Percentiles rank a stretch among this genome's conserved stretches.
Conservation (phyloP, 2,797 vertebrate genomes). For the Hafferia zeledoni region DNA sequence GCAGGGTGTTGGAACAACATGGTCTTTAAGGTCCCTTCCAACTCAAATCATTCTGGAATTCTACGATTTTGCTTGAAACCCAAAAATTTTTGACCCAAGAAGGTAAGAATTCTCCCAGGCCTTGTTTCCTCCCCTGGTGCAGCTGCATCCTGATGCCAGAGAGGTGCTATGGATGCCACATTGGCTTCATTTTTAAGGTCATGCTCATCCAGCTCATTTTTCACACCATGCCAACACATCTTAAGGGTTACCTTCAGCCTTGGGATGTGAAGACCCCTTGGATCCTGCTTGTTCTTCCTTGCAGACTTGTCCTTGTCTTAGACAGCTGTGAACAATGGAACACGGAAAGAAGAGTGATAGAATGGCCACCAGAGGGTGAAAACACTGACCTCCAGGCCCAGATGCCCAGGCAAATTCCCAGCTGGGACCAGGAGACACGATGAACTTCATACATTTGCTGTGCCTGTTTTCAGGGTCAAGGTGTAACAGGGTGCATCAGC, state of each 20-base stretch:
- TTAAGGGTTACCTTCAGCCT: neutral
- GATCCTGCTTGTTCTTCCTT: neutral
- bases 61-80: neutral
- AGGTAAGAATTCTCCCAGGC: neutral
- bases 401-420: neutral
- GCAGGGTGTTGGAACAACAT: neutral
- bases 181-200: neutral
- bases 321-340: neutral
- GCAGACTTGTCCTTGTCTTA: neutral
- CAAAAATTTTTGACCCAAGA: neutral
- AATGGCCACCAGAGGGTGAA: neutral
- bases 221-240: neutral
- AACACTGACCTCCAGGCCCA: neutral
- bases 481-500: rapidly evolving
- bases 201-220: neutral
- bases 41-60: neutral
- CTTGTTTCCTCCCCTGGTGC: neutral
- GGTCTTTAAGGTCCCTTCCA: neutral
- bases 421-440: neutral
- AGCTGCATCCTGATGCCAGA: neutral
- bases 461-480: neutral
- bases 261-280: neutral
- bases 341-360: neutral
- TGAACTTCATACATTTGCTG: neutral
- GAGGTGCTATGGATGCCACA: neutral